phyloP scores from a whole-genome alignment of 2,113 vertebrate genomes.

The Solea senegalensis region DNA sequence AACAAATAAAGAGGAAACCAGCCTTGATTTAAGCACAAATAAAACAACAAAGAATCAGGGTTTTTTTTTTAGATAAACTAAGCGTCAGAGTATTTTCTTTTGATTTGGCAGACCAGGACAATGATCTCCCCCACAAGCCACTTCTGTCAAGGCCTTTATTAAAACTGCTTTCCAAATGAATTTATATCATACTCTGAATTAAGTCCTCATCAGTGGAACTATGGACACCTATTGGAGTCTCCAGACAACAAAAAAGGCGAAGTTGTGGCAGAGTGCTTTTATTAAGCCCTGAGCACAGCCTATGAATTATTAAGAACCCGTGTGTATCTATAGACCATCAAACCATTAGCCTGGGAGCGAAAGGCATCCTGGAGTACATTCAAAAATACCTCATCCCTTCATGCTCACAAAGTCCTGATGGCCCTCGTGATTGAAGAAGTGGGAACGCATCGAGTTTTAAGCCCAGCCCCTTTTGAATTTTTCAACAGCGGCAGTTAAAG shows the following conservation, averaged over 20 bases:
- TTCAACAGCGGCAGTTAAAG: constrained; percentile 69
- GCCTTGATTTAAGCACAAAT: constrained; percentile 27
- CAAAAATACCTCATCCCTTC: constrained; percentile 61
- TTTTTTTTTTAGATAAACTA: not conserved
- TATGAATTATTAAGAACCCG: constrained; percentile 79
- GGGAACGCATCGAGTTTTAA: constrained; percentile 54
- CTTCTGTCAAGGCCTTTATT: constrained; percentile 30
- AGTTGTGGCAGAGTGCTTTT: constrained; percentile 62
- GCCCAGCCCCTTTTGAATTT: constrained; percentile 67
- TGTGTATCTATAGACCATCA: constrained; percentile 77
- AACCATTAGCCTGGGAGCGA: constrained; percentile 76
- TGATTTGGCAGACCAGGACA: constrained; percentile 9
- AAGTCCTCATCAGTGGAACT: constrained; percentile 15
- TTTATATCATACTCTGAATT: constrained; percentile 35
- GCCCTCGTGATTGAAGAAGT: constrained; percentile 65
- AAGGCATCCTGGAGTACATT: constrained; percentile 65
- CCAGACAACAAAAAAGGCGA: constrained; percentile 13
- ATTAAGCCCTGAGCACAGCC: constrained; percentile 63
- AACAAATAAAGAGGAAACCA: constrained; percentile 27
- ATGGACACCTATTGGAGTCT: constrained; percentile 25
- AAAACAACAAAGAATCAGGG: not conserved
- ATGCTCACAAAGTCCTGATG: constrained; percentile 48
- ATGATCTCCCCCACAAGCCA: constrained; percentile 1
- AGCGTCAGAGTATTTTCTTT: constrained; percentile 22
- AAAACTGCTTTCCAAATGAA: constrained; percentile 46